Conservation (phyloP, 2,113 vertebrate genomes). For the Tupaia chinensis region DNA sequence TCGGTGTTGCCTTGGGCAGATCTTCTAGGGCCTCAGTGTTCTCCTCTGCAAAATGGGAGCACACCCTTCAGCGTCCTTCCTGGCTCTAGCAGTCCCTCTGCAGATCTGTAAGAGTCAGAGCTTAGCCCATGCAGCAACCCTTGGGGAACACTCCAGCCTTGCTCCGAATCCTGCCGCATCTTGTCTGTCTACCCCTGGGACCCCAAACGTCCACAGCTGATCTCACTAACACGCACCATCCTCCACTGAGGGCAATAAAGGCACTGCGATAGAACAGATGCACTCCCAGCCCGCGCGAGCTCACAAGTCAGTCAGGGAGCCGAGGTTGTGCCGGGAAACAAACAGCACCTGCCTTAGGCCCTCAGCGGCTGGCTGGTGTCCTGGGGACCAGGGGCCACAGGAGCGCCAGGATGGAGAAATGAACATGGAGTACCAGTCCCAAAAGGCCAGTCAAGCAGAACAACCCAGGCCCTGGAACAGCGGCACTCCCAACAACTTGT, state of each 20-base stretch:
- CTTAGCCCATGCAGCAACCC: neutral
- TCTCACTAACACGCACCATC: neutral
- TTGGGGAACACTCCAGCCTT: neutral
- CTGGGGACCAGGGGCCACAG: accelerated
- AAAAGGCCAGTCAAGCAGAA: neutral
- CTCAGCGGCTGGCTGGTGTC: neutral
- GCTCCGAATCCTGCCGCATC: neutral
- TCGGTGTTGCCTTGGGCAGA: neutral
- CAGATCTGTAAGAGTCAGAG: neutral
- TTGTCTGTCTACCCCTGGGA: neutral
- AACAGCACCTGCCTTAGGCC: accelerated
- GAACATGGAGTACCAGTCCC: accelerated
- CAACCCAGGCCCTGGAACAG: neutral
- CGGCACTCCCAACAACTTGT: neutral
- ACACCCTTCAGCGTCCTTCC: neutral
- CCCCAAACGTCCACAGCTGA: neutral
- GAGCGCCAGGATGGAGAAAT: neutral
- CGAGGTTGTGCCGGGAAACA: neutral
- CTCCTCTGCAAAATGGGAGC: neutral
- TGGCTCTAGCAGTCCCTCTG: neutral
- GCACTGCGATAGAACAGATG: neutral
- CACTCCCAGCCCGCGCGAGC: neutral
- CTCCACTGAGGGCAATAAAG: neutral
- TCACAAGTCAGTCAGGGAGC: neutral
- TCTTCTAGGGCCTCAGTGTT: neutral